These are phyloP conservation scores for Aegypius monachus DNA, from an alignment of 2,113 vertebrate species.

Conservation along the genomic window DNA sequence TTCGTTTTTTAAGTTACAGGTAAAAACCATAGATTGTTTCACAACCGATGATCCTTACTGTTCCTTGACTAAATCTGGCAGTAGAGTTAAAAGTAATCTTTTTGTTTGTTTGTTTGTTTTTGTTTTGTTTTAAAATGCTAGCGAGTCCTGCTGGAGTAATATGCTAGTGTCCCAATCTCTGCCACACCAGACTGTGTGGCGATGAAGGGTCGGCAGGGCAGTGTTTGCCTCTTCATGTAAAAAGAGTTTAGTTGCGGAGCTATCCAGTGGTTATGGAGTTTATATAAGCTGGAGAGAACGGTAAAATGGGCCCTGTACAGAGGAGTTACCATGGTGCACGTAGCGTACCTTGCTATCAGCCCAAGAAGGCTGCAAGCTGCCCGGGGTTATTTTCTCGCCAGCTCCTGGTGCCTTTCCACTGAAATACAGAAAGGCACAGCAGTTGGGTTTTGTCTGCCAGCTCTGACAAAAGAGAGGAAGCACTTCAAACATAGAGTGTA, in stretches of 20 bases:
- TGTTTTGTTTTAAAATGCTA: background rate
- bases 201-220: background rate
- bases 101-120: background rate
- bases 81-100: background rate
- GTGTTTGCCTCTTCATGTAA: background rate
- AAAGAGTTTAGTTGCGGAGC: background rate
- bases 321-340: background rate
- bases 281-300: background rate
- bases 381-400: background rate
- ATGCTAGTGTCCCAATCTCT: background rate
- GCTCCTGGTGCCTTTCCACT: background rate
- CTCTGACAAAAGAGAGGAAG: background rate
- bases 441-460: background rate
- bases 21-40: background rate
- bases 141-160: background rate
- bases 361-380: background rate
- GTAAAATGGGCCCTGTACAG: background rate
- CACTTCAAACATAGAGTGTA: background rate
- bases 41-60: background rate
- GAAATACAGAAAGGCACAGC: no score
- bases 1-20: background rate
- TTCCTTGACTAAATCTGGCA: background rate
- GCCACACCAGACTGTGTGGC: background rate
- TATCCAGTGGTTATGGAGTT: background rate
- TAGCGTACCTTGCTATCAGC: background rate